These are phyloP conservation scores for Ophonus ardosiacus DNA, from an alignment of 2,888 invertebrate genomes.

Conservation along the genomic window DNA sequence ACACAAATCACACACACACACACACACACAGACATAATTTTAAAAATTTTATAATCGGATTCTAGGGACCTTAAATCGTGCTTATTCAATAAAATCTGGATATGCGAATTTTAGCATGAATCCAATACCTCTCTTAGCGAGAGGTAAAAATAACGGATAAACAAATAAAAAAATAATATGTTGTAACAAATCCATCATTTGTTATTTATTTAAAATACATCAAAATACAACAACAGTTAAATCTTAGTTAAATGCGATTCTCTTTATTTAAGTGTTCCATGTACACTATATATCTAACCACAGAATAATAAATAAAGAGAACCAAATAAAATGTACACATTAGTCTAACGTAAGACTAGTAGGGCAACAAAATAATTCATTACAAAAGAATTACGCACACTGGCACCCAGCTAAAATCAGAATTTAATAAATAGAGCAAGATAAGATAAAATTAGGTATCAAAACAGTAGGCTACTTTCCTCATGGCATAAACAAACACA, in stretches of 20 bases:
- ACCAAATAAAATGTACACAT: conserved; percentile 58
- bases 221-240: conserved; percentile 62
- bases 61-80: no score
- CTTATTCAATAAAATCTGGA: no score
- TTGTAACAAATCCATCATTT: conserved; percentile 40
- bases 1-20: no score
- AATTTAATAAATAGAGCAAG: conserved; percentile 59
- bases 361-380: conserved; percentile 59
- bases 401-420: conserved; percentile 52
- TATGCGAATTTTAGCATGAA: no score
- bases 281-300: conserved; percentile 15
- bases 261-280: conserved; percentile 44
- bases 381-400: conserved; percentile 56
- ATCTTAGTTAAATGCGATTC: conserved; percentile 50
- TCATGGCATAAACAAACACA: conserved; percentile 31
- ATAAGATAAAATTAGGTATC: conserved; percentile 43
- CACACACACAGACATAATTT: no score
- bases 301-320: conserved; percentile 38
- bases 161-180: conserved; percentile 24
- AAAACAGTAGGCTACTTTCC: conserved; percentile 32
- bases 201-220: conserved; percentile 55
- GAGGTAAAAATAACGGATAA: no score
- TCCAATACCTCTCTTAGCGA: no score
- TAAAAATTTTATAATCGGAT: no score
- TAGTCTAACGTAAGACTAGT: conserved; percentile 63